Evolutionary conservation across 1,140 invertebrate species (phyloP).

Genomic region (Centruroides vittatus): DNA sequence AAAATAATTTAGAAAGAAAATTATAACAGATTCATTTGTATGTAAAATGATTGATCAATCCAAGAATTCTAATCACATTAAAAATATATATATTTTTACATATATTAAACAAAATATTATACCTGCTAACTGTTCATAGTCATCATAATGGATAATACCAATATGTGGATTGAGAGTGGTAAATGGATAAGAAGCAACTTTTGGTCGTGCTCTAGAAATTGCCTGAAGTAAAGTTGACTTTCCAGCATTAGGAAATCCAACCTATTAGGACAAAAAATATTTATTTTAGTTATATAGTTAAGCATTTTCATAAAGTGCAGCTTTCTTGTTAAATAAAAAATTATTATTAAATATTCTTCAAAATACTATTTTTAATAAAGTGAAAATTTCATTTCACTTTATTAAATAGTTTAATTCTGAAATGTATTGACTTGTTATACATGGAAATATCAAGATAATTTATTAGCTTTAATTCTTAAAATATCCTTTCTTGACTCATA

Average conservation of each 20-base stretch:
- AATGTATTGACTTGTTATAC: too few relatives aligned
- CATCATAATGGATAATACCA: slow-evolving; percentile 85
- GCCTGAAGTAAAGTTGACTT: slow-evolving; percentile 87
- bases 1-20: too few relatives aligned
- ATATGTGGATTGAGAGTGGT: slow-evolving; percentile 87
- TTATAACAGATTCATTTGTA: too few relatives aligned
- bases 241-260: slow-evolving; percentile 93
- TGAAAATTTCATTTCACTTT: not conserved
- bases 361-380: not conserved
- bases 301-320: not conserved
- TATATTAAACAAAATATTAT: slow-evolving; percentile 9
- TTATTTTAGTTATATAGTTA: not conserved
- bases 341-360: not conserved
- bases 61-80: too few relatives aligned
- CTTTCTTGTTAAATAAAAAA: not conserved
- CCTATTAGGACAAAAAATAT: slow-evolving; percentile 33
- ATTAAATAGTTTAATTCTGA: too few relatives aligned
- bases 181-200: slow-evolving; percentile 91
- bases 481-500: too few relatives aligned
- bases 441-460: too few relatives aligned
- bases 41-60: too few relatives aligned
- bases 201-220: slow-evolving; percentile 77
- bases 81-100: not conserved
- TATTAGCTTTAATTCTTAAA: too few relatives aligned
- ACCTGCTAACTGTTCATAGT: slow-evolving; percentile 76